Evolutionary conservation across 2,797 vertebrate genomes (phyloP).

Genomic region (Rhabdomys pumilio): DNA sequence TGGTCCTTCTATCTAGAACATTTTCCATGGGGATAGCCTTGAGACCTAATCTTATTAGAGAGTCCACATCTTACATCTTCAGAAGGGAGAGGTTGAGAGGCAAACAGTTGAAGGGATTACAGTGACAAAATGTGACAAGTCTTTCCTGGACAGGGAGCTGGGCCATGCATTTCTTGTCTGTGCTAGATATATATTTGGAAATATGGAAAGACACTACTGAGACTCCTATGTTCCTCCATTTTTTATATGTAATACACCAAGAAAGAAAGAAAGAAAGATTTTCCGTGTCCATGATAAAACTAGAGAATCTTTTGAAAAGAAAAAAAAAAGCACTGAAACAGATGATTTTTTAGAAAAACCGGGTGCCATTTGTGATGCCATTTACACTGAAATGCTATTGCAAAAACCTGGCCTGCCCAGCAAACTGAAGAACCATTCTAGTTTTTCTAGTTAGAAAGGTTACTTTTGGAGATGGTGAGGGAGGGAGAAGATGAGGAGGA

Average conservation of each 20-base stretch:
- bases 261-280: conserved; percentile 30
- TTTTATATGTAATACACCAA: neutral
- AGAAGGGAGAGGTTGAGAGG: neutral
- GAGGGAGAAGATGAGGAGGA: neutral
- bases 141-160: neutral
- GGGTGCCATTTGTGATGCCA: neutral
- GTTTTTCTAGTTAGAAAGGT: conserved; percentile 23
- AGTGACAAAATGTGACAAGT: neutral
- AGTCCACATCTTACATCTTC: neutral
- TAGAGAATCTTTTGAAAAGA: conserved; percentile 25
- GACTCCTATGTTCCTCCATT: neutral
- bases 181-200: conserved; percentile 8
- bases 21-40: neutral
- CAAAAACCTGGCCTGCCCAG: neutral
- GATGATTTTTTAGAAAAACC: conserved; percentile 36
- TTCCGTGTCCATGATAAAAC: conserved; percentile 36
- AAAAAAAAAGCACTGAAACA: neutral
- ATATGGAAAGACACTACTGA: neutral
- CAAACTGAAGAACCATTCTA: neutral
- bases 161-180: neutral
- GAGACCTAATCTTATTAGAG: conserved; percentile 3
- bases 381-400: conserved; percentile 5
- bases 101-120: neutral
- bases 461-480: neutral
- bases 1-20: neutral